Evolutionary conservation across 2,113 vertebrate genomes (phyloP).

Genomic region (Glareola pratincola): DNA sequence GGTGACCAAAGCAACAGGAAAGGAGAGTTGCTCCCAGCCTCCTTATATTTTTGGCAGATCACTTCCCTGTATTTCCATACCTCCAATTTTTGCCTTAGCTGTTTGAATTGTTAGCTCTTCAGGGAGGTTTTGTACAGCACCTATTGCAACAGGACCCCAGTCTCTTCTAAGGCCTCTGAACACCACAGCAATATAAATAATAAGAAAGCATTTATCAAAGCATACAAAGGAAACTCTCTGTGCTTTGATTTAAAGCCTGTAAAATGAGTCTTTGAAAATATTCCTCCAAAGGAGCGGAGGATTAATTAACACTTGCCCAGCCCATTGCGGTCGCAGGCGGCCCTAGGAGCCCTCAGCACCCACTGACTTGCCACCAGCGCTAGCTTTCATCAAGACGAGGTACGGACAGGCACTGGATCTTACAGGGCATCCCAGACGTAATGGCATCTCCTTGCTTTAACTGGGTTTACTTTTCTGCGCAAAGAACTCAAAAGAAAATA

Average conservation of each 20-base stretch:
- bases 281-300: neutral
- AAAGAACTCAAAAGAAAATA: neutral
- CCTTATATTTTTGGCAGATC: neutral
- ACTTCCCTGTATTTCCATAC: neutral
- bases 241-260: constrained; percentile 33
- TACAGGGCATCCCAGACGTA: neutral
- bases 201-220: constrained; percentile 25
- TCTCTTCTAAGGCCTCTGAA: neutral
- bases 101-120: neutral
- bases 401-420: neutral
- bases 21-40: neutral
- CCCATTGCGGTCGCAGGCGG: rapidly evolving
- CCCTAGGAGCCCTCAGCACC: neutral
- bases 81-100: neutral
- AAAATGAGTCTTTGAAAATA: constrained; percentile 52
- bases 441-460: neutral
- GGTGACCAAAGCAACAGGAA: neutral
- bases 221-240: neutral
- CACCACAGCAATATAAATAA: constrained; percentile 1
- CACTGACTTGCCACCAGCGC: neutral
- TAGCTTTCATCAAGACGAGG: neutral
- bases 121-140: neutral
- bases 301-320: neutral
- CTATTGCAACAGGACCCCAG: neutral
- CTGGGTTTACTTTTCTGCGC: neutral